Base-by-base conservation (phyloP, 2,888 invertebrate genomes). In the Sisyra terminalis region DNA sequence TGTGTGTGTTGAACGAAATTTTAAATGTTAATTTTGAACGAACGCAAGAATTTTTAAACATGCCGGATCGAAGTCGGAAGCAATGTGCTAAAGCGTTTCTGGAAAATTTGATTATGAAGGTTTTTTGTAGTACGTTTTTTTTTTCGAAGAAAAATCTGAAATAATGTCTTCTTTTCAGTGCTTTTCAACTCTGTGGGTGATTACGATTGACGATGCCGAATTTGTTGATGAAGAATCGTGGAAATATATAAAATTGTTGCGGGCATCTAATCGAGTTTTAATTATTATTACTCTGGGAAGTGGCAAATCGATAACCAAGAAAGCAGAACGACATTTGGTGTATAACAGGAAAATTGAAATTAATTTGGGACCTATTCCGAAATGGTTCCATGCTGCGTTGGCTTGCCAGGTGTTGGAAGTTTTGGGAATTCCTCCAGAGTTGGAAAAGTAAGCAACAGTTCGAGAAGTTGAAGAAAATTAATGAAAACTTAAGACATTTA, bases 401-500 rank as follows among this genome's bases (percentile, higher is more conserved):
- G 73, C 71, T 0, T 78, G 78, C 51, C 78, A 78, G 52, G 59
- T 76, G 39, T 57, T 78, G 17, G 67, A 73, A 38, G 75, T 75
- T 1, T 60, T 65, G 44, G 78, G 71, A 1, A 70, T 78, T 46
- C 72, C 77, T 1, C 60, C 71, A 0, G 76, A 78, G 53, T 58
- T 78, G 16, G 76, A 76, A 55, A 76, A 71, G 75, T 75, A 57
- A 50, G 46, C 39, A 44, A n/a, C n/a, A n/a, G n/a, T n/a, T n/a
- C n/a, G n/a, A n/a, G n/a, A n/a, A n/a, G n/a, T n/a, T n/a, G n/a
- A n/a, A n/a, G n/a, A n/a, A n/a, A n/a, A n/a, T n/a, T n/a, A n/a
- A n/a, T n/a, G n/a, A n/a, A n/a, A n/a, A n/a, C n/a, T n/a, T n/a
- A n/a, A n/a, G n/a, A n/a, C n/a, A n/a, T n/a, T n/a, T n/a, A n/a